Percentiles rank a stretch among this genome's conserved stretches.
phyloP scores from a whole-genome alignment of 2,113 vertebrate genomes.

The Cyanocitta stelleri region DNA sequence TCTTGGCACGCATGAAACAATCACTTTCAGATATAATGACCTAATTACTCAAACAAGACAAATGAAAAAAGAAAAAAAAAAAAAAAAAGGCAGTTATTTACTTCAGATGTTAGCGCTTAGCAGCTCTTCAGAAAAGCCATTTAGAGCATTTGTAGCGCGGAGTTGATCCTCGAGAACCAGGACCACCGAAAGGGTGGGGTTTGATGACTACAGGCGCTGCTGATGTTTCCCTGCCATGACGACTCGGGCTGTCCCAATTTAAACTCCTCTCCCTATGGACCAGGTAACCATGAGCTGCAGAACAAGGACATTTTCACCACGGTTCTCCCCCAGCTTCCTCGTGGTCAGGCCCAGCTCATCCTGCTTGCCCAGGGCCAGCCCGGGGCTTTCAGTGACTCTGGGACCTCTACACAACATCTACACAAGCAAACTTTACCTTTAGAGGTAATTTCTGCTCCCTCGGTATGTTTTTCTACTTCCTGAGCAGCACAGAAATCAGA shows the following conservation, averaged over 20 bases:
- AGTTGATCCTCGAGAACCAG: not conserved
- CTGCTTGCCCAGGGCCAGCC: not conserved
- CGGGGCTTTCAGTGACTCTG: accelerated
- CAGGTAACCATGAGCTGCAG: not conserved
- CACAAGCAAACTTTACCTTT: not conserved
- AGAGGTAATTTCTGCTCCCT: not conserved
- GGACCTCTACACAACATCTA: not conserved
- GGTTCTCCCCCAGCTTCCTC: not conserved
- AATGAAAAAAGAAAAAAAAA: not conserved
- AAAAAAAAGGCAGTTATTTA: not conserved
- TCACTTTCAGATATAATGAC: conserved; percentile 42
- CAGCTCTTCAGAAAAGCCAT: not conserved
- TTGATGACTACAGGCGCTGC: not conserved
- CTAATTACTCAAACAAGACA: conserved; percentile 32
- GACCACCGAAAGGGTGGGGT: not conserved
- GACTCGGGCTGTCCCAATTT: not conserved
- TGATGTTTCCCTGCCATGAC: not conserved
- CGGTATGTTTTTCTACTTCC: not conserved
- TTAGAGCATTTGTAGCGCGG: not conserved
- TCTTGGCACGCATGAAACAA: conserved; percentile 32
- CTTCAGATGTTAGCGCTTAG: not conserved
- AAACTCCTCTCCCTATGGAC: not conserved
- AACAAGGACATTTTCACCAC: not conserved
- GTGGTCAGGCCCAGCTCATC: not conserved
- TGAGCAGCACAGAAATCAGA: not conserved